Evolutionary conservation across 2,797 vertebrate genomes (phyloP).

Genomic region (Enteromius afrohamiltoni): DNA sequence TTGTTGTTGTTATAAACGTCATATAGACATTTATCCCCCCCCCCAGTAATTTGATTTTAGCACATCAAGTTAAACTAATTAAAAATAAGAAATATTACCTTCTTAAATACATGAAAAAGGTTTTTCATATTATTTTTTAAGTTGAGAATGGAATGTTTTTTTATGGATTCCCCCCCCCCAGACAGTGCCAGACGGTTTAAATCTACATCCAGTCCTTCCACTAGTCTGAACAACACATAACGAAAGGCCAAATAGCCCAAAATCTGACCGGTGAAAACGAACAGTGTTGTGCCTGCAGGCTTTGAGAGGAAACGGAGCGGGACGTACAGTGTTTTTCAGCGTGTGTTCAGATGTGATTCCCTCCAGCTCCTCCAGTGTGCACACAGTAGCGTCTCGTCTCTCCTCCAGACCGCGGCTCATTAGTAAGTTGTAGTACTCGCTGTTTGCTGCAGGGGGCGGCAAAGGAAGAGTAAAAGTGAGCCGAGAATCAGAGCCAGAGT

Average conservation of each 20-base stretch:
- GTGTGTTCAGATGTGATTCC: conserved; percentile 85
- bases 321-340: conserved; percentile 89
- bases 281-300: neutral
- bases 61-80: too few relatives aligned
- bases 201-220: neutral
- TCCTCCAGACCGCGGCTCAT: conserved; percentile 77
- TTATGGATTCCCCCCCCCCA: too few relatives aligned
- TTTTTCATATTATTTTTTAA: too few relatives aligned
- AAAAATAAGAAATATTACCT: too few relatives aligned
- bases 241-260: neutral
- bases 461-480: conserved; percentile 40
- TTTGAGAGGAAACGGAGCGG: neutral
- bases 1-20: too few relatives aligned
- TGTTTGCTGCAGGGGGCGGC: conserved; percentile 78
- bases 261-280: neutral
- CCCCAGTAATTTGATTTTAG: too few relatives aligned
- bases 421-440: conserved; percentile 86
- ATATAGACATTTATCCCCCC: too few relatives aligned
- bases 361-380: conserved; percentile 85
- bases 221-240: neutral
- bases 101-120: too few relatives aligned
- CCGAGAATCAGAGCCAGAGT: neutral
- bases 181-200: neutral
- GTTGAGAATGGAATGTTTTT: too few relatives aligned
- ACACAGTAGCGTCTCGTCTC: conserved; percentile 72